These are phyloP conservation scores for Plectrocnemia conspersa DNA, from an alignment of 1,140 invertebrate species.

Conservation along the genomic window DNA sequence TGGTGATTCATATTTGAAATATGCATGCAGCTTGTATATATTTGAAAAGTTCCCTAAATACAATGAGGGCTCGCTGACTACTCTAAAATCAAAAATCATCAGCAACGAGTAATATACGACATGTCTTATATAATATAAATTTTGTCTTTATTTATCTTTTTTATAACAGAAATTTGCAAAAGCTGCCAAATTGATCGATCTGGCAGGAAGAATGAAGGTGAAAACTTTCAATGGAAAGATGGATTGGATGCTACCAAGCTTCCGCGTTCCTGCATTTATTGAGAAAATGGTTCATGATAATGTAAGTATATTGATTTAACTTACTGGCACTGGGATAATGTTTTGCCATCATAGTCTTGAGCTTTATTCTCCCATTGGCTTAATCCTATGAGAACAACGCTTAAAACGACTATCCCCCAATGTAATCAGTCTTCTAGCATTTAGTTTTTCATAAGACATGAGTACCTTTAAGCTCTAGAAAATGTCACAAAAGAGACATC, in stretches of 20 bases:
- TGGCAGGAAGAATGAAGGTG: conserved; percentile 58
- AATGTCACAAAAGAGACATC: too few species aligned
- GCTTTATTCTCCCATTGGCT: too few species aligned
- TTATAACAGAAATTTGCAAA: conserved; percentile 45
- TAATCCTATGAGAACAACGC: too few species aligned
- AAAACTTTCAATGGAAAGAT: conserved; percentile 60
- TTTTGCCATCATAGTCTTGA: too few species aligned
- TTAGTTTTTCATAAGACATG: too few species aligned
- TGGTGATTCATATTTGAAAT: conserved; percentile 87
- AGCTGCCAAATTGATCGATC: conserved; percentile 42
- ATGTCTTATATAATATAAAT: not conserved
- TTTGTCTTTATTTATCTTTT: conserved; percentile 34
- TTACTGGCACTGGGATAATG: too few species aligned
- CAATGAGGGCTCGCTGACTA: conserved; percentile 73
- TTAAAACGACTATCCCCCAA: too few species aligned
- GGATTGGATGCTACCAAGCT: conserved; percentile 67
- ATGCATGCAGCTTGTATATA: conserved; percentile 66
- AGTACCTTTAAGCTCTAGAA: too few species aligned
- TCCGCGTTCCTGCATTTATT: conserved; percentile 44
- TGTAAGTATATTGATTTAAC: too few species aligned
- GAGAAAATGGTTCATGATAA: too few species aligned
- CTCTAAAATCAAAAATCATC: conserved; percentile 69
- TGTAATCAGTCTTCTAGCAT: too few species aligned
- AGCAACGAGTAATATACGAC: conserved; percentile 70
- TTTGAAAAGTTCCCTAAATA: conserved; percentile 63